These are phyloP conservation scores for Myotis myotis DNA, from an alignment of 2,797 vertebrate genomes.

Conservation along the genomic window DNA sequence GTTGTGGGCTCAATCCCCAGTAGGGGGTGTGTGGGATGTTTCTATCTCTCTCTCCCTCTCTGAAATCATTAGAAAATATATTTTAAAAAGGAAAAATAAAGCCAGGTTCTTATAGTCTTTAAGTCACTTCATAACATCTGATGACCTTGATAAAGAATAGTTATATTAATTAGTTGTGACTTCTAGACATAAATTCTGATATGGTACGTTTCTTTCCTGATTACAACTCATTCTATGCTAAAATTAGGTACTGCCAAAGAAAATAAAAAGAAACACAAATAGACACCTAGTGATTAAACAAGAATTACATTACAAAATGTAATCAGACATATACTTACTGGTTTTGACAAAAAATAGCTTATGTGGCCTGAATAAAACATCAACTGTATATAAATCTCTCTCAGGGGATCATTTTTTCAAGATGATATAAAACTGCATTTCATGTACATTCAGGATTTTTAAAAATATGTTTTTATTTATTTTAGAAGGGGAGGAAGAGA, in stretches of 20 bases:
- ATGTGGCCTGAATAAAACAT: neutral
- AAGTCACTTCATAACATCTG: neutral
- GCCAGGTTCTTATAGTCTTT: neutral
- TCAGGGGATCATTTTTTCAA: neutral
- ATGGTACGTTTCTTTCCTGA: neutral
- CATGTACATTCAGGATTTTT: neutral
- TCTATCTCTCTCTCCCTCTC: no score
- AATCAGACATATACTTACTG: slow-evolving; percentile 13
- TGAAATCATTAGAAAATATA: no score
- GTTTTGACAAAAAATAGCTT: neutral
- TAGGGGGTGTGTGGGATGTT: no score
- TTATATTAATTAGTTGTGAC: neutral
- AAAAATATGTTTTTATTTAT: neutral
- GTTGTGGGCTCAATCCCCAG: no score
- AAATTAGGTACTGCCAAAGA: neutral
- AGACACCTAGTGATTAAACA: neutral
- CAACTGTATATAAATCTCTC: neutral
- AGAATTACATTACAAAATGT: neutral
- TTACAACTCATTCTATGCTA: neutral
- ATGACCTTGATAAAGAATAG: neutral
- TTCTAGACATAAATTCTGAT: neutral
- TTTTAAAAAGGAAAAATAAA: no score
- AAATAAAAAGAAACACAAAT: neutral
- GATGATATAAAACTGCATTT: neutral
- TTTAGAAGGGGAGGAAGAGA: neutral